Conservation (phyloP, 2,888 invertebrate genomes). For the Stenodera caucasica region DNA sequence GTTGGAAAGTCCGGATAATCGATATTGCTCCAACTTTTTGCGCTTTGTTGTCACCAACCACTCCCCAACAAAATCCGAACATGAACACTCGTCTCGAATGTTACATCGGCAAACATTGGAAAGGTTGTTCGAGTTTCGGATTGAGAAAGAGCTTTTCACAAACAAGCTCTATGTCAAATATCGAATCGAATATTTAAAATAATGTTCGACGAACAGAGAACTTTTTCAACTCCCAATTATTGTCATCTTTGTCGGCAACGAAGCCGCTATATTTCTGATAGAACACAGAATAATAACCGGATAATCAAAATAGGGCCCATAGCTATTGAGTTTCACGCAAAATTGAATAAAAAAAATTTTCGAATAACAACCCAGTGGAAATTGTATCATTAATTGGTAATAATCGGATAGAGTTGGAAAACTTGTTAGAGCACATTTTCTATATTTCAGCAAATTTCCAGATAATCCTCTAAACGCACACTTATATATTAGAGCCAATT, state of each 20-base stretch:
- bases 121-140: background rate
- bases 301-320: too few relatives aligned
- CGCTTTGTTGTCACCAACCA: background rate
- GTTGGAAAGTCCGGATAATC: background rate
- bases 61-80: background rate
- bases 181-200: background rate
- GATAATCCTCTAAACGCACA: constrained; percentile 8
- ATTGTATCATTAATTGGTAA: background rate
- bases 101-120: background rate
- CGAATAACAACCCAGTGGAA: background rate
- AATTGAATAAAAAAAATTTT: too few relatives aligned
- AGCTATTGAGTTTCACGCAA: too few relatives aligned
- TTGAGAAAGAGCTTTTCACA: background rate
- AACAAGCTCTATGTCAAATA: background rate
- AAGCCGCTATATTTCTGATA: too few relatives aligned
- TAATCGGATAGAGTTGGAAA: background rate
- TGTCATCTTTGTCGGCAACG: too few relatives aligned
- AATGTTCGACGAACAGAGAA: too few relatives aligned
- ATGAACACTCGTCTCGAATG: background rate
- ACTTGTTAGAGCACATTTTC: too few relatives aligned
- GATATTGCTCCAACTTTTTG: background rate
- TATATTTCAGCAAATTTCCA: constrained; percentile 1
- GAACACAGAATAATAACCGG: too few relatives aligned
- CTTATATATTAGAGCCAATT: background rate
- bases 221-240: too few relatives aligned